These are phyloP conservation scores for Lutraria rhynchaena DNA, from an alignment of 1,140 invertebrate species.

Conservation along the genomic window DNA sequence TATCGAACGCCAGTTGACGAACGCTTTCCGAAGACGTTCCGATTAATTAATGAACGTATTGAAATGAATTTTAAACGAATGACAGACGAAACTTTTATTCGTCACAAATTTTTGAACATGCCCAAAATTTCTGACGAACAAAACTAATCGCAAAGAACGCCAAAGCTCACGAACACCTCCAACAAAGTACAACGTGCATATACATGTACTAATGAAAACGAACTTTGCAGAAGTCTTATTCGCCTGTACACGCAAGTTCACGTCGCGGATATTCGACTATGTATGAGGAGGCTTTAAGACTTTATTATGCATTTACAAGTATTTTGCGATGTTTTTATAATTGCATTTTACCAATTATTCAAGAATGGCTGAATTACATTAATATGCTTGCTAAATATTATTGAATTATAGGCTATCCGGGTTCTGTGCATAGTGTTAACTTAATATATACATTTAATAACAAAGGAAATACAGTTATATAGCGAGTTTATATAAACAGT, in stretches of 20 bases:
- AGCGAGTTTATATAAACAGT: too few relatives aligned
- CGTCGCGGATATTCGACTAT: slow-evolving; percentile 13
- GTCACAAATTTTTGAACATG: slow-evolving; percentile 47
- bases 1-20: slow-evolving; percentile 40
- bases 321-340: too few relatives aligned
- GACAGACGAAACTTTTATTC: slow-evolving; percentile 45
- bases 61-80: slow-evolving; percentile 47
- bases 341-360: too few relatives aligned
- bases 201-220: slow-evolving; percentile 48
- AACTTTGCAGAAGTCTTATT: slow-evolving; percentile 39
- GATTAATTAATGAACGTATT: slow-evolving; percentile 48
- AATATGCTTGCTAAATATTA: too few relatives aligned
- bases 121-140: slow-evolving; percentile 45
- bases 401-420: too few relatives aligned
- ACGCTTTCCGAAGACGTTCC: slow-evolving; percentile 47
- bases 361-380: too few relatives aligned
- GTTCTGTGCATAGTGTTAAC: too few relatives aligned
- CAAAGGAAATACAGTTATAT: too few relatives aligned
- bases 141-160: slow-evolving; percentile 46
- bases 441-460: too few relatives aligned
- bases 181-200: slow-evolving; percentile 47
- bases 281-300: slow-evolving; percentile 1
- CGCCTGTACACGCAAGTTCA: slow-evolving; percentile 17
- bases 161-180: slow-evolving; percentile 47
- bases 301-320: too few relatives aligned